Evolutionary conservation across 2,888 invertebrate genomes (phyloP).

Genomic region (Brassicogethes aeneus): DNA sequence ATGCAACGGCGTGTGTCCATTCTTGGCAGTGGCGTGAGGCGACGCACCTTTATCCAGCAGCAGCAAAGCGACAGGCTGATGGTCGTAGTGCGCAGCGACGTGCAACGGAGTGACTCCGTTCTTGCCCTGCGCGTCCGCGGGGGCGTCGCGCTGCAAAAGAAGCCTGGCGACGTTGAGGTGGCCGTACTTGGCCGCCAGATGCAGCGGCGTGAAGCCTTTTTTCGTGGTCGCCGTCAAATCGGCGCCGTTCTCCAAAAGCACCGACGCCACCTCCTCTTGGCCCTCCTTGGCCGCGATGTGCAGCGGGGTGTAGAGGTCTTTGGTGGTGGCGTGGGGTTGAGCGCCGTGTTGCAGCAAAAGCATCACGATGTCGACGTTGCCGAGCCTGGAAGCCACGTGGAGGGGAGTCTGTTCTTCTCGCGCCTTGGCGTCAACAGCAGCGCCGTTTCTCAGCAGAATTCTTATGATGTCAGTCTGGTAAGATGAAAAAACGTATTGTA

Average conservation of each 20-base stretch:
- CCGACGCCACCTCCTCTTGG: conserved; percentile 59
- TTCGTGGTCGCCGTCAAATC: conserved; percentile 87
- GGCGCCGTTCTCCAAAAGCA: conserved; percentile 55
- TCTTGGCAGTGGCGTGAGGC: conserved; percentile 90
- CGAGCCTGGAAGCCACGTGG: conserved; percentile 91
- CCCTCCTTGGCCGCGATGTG: conserved; percentile 98
- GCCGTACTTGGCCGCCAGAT: conserved; percentile 96
- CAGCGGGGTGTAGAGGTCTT: conserved; percentile 91
- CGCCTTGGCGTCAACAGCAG: conserved; percentile 59
- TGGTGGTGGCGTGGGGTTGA: conserved; percentile 78
- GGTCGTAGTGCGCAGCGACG: conserved; percentile 95
- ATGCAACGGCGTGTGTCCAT: conserved; percentile 96
- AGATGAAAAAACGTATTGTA: no score
- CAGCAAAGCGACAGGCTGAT: conserved; percentile 80
- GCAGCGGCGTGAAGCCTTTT: conserved; percentile 94
- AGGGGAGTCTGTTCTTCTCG: conserved; percentile 92
- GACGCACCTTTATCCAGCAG: conserved; percentile 89
- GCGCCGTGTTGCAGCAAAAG: conserved; percentile 91
- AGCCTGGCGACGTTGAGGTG: conserved; percentile 81
- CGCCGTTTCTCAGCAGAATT: conserved; percentile 88
- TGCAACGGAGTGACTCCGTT: conserved; percentile 94
- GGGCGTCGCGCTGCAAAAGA: conserved; percentile 78
- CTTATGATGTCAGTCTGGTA: conserved; percentile 81
- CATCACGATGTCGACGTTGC: conserved; percentile 94
- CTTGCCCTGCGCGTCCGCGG: conserved; percentile 78